A percentile compares a stretch with the other conserved stretches of the same genome.
These are phyloP conservation scores for Scatophagus argus DNA, from an alignment of 2,113 vertebrate genomes.

Conservation along the genomic window DNA sequence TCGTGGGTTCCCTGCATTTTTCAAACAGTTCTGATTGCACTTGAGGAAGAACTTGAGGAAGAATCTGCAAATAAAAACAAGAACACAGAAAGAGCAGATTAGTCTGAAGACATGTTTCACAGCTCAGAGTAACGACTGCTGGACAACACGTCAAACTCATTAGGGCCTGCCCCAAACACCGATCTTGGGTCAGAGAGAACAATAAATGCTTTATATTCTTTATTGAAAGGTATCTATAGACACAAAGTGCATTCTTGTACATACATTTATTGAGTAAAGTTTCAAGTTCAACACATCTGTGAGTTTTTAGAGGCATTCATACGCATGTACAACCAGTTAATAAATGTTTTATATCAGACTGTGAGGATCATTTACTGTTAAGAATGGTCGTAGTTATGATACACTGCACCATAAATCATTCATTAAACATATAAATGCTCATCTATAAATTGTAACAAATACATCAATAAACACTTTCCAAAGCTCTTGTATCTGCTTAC, in stretches of 20 bases:
- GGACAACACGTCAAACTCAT: background rate
- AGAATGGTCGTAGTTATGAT: no score
- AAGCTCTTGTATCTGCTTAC: background rate
- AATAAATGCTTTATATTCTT: background rate
- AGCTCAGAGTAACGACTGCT: background rate
- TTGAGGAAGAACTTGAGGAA: constrained; percentile 96
- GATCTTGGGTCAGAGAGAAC: background rate
- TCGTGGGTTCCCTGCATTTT: constrained; percentile 94
- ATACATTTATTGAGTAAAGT: no score
- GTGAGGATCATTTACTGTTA: no score
- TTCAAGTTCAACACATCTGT: background rate
- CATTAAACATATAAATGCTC: background rate
- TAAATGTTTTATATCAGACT: background rate
- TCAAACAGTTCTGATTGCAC: constrained; percentile 97
- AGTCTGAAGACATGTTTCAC: no score
- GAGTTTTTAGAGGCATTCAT: background rate
- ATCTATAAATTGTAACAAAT: background rate
- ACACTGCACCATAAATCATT: background rate
- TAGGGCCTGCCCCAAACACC: no score
- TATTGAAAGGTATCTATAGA: background rate
- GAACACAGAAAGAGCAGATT: background rate
- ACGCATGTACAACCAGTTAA: no score
- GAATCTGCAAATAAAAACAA: constrained; percentile 80
- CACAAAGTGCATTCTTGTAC: no score
- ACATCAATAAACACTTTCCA: background rate